Percentiles rank a stretch among this genome's conserved stretches.
These are phyloP conservation scores for Ceyx erithaca DNA, from an alignment of 2,797 vertebrate genomes.

Conservation along the genomic window DNA sequence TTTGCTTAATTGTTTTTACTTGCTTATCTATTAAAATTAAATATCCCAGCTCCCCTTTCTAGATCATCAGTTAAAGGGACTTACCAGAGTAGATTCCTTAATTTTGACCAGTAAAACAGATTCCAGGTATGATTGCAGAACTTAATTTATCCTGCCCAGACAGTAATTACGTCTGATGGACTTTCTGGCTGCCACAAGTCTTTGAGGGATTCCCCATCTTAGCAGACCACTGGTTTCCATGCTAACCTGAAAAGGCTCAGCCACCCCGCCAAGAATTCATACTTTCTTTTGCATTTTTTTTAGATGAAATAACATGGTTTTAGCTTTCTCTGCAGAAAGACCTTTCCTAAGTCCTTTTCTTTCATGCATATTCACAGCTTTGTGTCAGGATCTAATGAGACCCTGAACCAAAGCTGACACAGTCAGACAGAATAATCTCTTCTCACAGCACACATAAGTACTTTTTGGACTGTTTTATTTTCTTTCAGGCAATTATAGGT, in stretches of 20 bases:
- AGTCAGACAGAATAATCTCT: constrained; percentile 1
- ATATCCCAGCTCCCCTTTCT: not conserved
- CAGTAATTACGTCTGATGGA: not conserved
- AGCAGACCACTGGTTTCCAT: not conserved
- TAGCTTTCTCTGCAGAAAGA: constrained; percentile 6
- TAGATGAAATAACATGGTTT: not conserved
- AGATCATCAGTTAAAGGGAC: not conserved
- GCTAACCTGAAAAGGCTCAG: not conserved
- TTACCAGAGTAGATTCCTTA: not conserved
- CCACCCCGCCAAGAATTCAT: not conserved
- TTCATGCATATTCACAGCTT: not conserved
- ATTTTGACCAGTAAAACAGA: not conserved
- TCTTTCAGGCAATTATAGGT: constrained; percentile 22
- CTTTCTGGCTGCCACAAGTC: not conserved
- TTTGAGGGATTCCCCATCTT: not conserved
- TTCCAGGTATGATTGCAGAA: not conserved
- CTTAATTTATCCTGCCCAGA: not conserved
- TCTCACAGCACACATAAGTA: not conserved
- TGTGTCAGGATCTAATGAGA: not conserved
- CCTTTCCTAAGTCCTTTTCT: not conserved
- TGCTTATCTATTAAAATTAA: not conserved
- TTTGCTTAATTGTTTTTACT: not conserved
- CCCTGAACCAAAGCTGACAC: not conserved
- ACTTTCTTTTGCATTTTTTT: not conserved
- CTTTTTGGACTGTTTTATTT: constrained; percentile 19